Percentiles rank a stretch among this genome's conserved stretches.
Evolutionary conservation across 2,797 vertebrate species (phyloP).

Genomic region (Falco naumanni): DNA sequence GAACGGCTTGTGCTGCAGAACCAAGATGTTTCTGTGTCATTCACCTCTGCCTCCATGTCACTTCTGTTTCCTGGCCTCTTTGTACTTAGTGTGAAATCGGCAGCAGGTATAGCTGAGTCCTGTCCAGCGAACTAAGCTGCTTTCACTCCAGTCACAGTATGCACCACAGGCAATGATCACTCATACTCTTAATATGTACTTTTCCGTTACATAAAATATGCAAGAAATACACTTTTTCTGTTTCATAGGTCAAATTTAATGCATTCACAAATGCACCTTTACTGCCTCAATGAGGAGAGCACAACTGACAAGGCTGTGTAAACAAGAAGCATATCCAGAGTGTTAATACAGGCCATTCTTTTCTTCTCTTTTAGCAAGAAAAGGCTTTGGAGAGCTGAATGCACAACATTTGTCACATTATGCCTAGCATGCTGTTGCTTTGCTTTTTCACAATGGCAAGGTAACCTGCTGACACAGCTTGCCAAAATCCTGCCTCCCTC

Average conservation of each 20-base stretch:
- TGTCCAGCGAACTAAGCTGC: neutral
- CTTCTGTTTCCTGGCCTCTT: neutral
- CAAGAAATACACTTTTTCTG: neutral
- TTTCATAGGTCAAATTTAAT: neutral
- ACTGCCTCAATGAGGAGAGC: neutral
- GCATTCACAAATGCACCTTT: neutral
- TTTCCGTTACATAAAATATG: neutral
- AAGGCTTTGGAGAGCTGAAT: constrained; percentile 17
- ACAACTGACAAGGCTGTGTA: neutral
- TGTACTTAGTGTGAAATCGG: neutral
- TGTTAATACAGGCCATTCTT: constrained; percentile 4
- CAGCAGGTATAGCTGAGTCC: neutral
- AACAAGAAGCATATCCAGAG: neutral
- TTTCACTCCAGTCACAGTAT: neutral
- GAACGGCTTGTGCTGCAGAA: constrained; percentile 4
- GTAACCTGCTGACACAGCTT: constrained; percentile 60
- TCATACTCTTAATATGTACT: neutral
- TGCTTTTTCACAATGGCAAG: constrained; percentile 36
- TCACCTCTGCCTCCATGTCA: neutral
- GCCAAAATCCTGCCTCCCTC: constrained; percentile 41
- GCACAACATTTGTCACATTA: constrained; percentile 34
- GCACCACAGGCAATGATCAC: neutral
- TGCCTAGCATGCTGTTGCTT: constrained; percentile 17
- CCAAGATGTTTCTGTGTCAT: neutral
- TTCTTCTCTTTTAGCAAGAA: constrained; percentile 37